Percentiles rank a stretch among this genome's conserved stretches.
Conservation (phyloP, 2,888 invertebrate species). For the Drosophila mulleri region DNA sequence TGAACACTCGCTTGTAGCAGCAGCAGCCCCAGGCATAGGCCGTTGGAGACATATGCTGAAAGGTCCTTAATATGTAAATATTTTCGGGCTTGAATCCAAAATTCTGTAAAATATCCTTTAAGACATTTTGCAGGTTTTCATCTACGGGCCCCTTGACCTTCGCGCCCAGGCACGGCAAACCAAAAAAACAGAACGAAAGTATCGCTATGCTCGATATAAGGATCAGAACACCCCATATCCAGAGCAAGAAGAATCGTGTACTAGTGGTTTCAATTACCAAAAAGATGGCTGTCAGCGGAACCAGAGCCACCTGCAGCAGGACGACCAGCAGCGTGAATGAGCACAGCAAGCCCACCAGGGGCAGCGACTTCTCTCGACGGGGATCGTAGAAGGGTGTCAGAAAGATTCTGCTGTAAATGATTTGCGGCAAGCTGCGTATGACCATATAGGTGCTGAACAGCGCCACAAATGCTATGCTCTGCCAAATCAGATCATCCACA, state of each 20-base stretch:
- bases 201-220: background rate
- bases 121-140: background rate
- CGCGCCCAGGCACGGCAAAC: constrained; percentile 48
- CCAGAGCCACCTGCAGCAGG: constrained; percentile 46
- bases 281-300: constrained; percentile 53
- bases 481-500: constrained; percentile 48
- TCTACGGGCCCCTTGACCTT: constrained; percentile 1
- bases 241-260: constrained; percentile 31
- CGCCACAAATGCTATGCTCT: constrained; percentile 49
- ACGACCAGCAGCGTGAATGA: constrained; percentile 43
- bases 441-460: constrained; percentile 53
- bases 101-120: constrained; percentile 7
- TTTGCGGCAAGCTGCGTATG: constrained; percentile 44
- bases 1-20: constrained; percentile 41
- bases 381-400: constrained; percentile 41
- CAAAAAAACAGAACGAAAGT: constrained; percentile 5
- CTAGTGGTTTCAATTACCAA: constrained; percentile 36
- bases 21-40: constrained; percentile 47
- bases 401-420: constrained; percentile 48
- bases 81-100: constrained; percentile 19
- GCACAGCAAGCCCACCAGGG: constrained; percentile 60
- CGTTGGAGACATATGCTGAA: constrained; percentile 7
- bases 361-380: constrained; percentile 20
- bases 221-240: constrained; percentile 49
- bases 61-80: constrained; percentile 41